A percentile compares a stretch with the other conserved stretches of the same genome.
Conservation (phyloP, 2,888 invertebrate species). For the Tillus elongatus region DNA sequence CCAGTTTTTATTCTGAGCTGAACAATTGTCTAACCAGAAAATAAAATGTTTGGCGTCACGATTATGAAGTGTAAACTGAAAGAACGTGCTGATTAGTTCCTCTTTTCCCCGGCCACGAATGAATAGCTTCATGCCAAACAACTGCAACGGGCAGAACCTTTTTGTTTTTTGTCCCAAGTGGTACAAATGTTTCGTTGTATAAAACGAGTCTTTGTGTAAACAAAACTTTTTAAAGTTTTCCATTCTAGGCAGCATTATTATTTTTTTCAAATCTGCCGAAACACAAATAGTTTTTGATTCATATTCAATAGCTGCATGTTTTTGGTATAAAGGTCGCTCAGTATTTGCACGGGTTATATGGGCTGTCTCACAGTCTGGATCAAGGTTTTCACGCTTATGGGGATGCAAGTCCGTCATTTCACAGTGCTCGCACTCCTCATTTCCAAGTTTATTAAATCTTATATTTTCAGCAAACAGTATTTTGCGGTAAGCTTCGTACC, state of each 20-base stretch:
- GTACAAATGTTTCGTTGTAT: conserved; percentile 13
- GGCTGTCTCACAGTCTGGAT: conserved; percentile 9
- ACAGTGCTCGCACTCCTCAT: conserved; percentile 14
- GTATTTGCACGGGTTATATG: conserved; percentile 14
- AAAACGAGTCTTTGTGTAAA: conserved; percentile 10
- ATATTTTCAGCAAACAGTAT: conserved; percentile 10
- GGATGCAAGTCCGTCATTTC: conserved; percentile 12
- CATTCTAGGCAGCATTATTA: conserved; percentile 11
- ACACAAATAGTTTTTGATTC: conserved; percentile 11
- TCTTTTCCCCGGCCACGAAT: conserved; percentile 7
- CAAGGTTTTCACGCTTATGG: conserved; percentile 13
- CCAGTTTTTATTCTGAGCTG: conserved; percentile 21
- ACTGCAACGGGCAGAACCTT: conserved; percentile 7
- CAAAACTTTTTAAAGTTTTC: conserved; percentile 12
- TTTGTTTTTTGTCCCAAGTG: conserved; percentile 1
- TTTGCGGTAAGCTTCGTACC: conserved; percentile 13
- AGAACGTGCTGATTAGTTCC: conserved; percentile 8
- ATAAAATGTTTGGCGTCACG: conserved; percentile 18
- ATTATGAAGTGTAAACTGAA: conserved; percentile 15
- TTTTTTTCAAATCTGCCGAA: conserved; percentile 16
- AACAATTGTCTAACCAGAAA: conserved; percentile 21
- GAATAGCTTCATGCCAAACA: conserved; percentile 10
- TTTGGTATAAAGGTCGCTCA: conserved; percentile 10
- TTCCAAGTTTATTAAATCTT: conserved; percentile 13
- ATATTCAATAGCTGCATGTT: conserved; percentile 12